Conservation (phyloP, 2,797 vertebrate species). For the Urocyon cinereoargenteus region DNA sequence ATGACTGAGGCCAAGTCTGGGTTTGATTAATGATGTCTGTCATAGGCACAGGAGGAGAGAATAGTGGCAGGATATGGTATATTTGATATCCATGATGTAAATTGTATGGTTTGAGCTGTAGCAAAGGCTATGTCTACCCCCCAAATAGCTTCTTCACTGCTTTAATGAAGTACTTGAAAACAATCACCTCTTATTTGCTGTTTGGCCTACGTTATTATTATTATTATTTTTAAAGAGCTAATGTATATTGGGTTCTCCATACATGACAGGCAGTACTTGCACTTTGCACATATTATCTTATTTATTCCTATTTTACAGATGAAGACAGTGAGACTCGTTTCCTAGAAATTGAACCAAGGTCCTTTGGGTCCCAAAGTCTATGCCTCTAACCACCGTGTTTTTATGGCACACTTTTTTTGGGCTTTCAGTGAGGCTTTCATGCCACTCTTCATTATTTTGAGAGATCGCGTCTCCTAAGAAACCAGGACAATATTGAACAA, state of each 20-base stretch:
- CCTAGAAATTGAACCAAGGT: slow-evolving; percentile 39
- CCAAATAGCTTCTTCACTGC: neutral
- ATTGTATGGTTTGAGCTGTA: neutral
- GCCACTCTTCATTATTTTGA: neutral
- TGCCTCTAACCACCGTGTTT: neutral
- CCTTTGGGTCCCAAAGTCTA: neutral
- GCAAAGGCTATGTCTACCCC: neutral
- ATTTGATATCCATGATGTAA: slow-evolving; percentile 6
- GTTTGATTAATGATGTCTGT: slow-evolving; percentile 61
- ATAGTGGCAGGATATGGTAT: neutral
- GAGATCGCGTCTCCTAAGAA: slow-evolving; percentile 6
- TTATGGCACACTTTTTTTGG: neutral
- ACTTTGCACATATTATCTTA: neutral
- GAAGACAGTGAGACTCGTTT: neutral
- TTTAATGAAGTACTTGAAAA: neutral
- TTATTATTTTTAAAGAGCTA: neutral
- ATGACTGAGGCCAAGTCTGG: slow-evolving; percentile 2
- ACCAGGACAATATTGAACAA: neutral
- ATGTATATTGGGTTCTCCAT: neutral
- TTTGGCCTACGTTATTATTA: neutral
- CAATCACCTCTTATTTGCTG: neutral
- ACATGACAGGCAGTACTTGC: neutral
- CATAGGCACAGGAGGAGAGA: neutral
- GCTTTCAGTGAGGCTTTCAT: neutral
- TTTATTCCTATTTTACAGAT: neutral